Conservation (phyloP, 2,797 vertebrate species). For the Simalia tracyae region DNA sequence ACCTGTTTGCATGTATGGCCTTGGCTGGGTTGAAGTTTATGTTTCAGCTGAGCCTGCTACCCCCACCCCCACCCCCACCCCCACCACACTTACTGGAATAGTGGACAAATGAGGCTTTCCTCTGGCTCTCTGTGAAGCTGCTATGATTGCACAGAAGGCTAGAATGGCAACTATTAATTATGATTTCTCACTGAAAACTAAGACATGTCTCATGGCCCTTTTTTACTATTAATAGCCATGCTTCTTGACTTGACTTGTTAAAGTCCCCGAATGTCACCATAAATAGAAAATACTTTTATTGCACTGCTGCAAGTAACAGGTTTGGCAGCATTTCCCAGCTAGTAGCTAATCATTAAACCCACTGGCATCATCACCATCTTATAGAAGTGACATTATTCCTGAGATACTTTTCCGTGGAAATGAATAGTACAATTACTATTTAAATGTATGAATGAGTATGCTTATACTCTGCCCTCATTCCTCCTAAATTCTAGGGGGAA, state of each 20-base stretch:
- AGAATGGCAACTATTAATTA: constrained; percentile 9
- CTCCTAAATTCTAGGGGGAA: neutral
- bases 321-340: constrained; percentile 33
- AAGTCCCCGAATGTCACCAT: constrained; percentile 22
- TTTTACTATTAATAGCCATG: constrained; percentile 14
- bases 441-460: neutral
- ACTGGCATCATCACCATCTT: constrained; percentile 41
- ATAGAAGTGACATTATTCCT: constrained; percentile 34
- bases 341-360: constrained; percentile 62
- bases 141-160: neutral
- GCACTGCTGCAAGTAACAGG: constrained; percentile 34
- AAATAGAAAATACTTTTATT: constrained; percentile 45
- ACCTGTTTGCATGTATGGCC: too few relatives aligned
- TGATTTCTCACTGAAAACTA: constrained; percentile 17
- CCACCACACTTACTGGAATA: neutral
- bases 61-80: too few relatives aligned
- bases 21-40: neutral
- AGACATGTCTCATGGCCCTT: neutral
- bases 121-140: rapidly evolving
- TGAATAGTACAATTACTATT: neutral
- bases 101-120: neutral
- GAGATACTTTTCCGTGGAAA: neutral
- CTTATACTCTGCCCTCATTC: neutral
- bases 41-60: neutral
- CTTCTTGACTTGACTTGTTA: constrained; percentile 43